Evolutionary conservation across 2,888 invertebrate genomes (phyloP), one percentile per base, ranked within the genome.

Genomic region (Habrosyne pyritoides): DNA sequence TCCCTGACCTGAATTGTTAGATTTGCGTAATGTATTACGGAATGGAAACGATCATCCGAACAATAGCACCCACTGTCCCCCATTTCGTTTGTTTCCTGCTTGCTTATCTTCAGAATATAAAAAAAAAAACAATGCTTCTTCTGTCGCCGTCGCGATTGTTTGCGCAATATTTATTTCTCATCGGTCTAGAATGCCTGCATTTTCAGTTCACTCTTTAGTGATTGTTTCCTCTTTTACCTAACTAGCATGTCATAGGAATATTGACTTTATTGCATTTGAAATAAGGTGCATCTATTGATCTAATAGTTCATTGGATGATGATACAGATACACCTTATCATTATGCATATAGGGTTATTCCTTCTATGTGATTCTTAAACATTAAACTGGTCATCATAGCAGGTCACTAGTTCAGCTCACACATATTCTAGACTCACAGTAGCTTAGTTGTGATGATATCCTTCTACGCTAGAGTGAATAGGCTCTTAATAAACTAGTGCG

Each of bases 51-150:
- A 74, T 72, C 73, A 67, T 53, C 66, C 65, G 66, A 83, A 88
- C 89, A 88, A 88, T 87, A 76, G 79, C 65, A 52, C 57, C 72
- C 76, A 73, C 79, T 81, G 84, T 82, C 77, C 79, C 79, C 73
- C 73, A 74, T 80, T 86, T 75, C 77, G 73, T 69, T 73, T 74
- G 73, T 77, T 87, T 88, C 87, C 87, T 83, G 77, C 70, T 79
- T 67, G 76, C 77, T 81, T 83, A 81, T 86, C 81, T 75, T 79
- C 75, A 70, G 69, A 82, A 75, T 73, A 72, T 61, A 66, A 66
- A 63, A 73, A 66, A 63, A 73, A 79, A 83, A 81, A 89, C 87
- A 87, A 88, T 83, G 84, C 77, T 56, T 54, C 66, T 73, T 77
- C 77, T 81, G 79, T 83, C 64, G 65, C 77, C 81, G 79, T 83